These are phyloP conservation scores for Halcyon leucocephala DNA, from an alignment of 2,797 vertebrate genomes.

Conservation along the genomic window DNA sequence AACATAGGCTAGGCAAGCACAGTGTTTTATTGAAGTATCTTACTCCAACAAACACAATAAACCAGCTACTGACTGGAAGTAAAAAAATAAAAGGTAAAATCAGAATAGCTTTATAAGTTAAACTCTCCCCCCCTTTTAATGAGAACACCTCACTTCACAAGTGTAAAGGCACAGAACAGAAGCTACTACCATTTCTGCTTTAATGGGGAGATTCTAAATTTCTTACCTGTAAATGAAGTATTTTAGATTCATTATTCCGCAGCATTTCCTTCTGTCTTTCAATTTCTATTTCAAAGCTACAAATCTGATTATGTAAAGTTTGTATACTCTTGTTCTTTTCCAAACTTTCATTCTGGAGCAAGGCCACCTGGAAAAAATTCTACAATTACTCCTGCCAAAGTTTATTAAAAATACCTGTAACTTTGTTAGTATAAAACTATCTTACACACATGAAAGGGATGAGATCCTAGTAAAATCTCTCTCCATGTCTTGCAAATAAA, in stretches of 20 bases:
- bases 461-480: conserved; percentile 15
- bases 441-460: conserved; percentile 12
- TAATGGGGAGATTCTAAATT: conserved; percentile 5
- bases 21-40: not conserved
- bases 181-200: conserved; percentile 10
- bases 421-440: conserved; percentile 28
- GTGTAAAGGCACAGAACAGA: conserved; percentile 11
- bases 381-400: conserved; percentile 63
- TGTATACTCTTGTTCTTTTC: conserved; percentile 87
- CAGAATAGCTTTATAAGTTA: not conserved
- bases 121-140: not conserved
- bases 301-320: conserved; percentile 84
- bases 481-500: not conserved
- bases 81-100: not conserved
- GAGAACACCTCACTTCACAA: not conserved
- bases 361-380: conserved; percentile 78
- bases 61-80: not conserved
- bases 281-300: conserved; percentile 85
- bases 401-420: conserved; percentile 33
- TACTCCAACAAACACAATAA: not conserved
- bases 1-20: not conserved
- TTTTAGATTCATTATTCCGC: conserved; percentile 84
- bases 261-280: conserved; percentile 85
- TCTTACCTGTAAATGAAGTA: conserved; percentile 84
- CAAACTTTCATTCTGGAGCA: conserved; percentile 84